A percentile compares a stretch with the other conserved stretches of the same genome.
These are phyloP conservation scores for Anarsia innoxiella DNA, from an alignment of 2,888 invertebrate species.

Conservation along the genomic window DNA sequence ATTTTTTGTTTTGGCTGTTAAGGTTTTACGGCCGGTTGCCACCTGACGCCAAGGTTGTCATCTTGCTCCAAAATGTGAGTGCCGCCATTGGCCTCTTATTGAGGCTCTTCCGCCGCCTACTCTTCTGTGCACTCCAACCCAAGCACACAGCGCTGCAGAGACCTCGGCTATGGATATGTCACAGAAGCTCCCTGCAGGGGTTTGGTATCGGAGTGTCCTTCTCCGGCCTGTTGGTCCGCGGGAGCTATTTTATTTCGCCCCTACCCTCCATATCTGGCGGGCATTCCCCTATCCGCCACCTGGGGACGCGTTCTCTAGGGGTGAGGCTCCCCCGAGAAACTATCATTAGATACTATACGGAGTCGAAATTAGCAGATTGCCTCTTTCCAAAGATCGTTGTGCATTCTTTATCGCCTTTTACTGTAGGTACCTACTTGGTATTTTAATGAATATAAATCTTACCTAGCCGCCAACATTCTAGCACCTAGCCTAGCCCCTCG, in stretches of 20 bases:
- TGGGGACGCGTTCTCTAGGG: constrained; percentile 7
- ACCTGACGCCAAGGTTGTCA: constrained; percentile 13
- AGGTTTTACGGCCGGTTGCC: constrained; percentile 17
- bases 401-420: too few species aligned
- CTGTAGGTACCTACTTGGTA: too few species aligned
- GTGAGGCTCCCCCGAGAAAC: constrained; percentile 5
- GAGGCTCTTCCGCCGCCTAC: constrained; percentile 17
- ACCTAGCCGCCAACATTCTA: constrained; percentile 29
- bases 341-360: too few species aligned
- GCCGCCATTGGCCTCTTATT: constrained; percentile 13
- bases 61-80: constrained; percentile 7
- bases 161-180: constrained; percentile 12
- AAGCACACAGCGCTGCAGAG: constrained; percentile 9
- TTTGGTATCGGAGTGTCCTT: constrained; percentile 10
- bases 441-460: too few species aligned
- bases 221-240: constrained; percentile 5
- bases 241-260: constrained; percentile 1
- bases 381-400: too few species aligned
- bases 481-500: constrained; percentile 26
- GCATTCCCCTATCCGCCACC: constrained; percentile 2
- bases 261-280: neutral
- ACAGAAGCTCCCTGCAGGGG: constrained; percentile 5
- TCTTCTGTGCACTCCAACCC: constrained; percentile 15
- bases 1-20: constrained; percentile 7
- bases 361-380: too few species aligned